Percentiles rank a stretch among this genome's conserved stretches.
Evolutionary conservation across 2,888 invertebrate species (phyloP).

Genomic region (Anticlea derivata): DNA sequence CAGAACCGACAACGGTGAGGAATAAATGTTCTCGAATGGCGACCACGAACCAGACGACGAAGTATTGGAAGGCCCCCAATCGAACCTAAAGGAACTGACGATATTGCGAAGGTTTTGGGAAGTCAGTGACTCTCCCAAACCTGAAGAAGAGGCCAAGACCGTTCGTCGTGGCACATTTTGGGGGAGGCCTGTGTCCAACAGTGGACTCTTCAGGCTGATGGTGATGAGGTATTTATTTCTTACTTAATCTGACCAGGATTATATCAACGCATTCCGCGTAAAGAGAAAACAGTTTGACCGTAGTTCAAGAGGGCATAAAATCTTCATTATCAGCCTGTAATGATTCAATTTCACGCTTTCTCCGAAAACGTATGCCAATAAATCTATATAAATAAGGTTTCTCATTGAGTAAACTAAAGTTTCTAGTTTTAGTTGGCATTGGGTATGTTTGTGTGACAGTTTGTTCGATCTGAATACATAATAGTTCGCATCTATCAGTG

Average conservation of each 20-base stretch:
- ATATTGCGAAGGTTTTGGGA: no score
- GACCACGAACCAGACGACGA: no score
- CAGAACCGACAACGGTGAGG: no score
- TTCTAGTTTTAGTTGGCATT: constrained; percentile 43
- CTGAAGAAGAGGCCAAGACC: no score
- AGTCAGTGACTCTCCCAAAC: no score
- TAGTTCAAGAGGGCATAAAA: constrained; percentile 61
- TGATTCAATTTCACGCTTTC: constrained; percentile 60
- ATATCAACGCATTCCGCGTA: constrained; percentile 43
- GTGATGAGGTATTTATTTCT: no score
- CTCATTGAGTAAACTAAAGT: constrained; percentile 25
- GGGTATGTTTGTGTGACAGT: constrained; percentile 47
- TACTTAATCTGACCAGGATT: constrained; percentile 8
- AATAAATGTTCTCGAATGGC: no score
- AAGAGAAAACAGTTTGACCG: constrained; percentile 61
- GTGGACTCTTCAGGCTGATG: no score
- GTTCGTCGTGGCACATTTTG: no score
- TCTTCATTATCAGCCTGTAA: constrained; percentile 55
- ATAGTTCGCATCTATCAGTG: constrained; percentile 53
- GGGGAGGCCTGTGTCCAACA: no score
- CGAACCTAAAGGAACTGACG: no score
- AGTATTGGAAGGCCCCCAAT: no score
- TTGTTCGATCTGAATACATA: constrained; percentile 63
- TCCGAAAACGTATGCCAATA: constrained; percentile 44
- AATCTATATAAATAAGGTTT: constrained; percentile 26